A percentile compares a stretch with the other conserved stretches of the same genome.
Conservation (phyloP, 2,113 vertebrate species). For the Perccottus glenii region DNA sequence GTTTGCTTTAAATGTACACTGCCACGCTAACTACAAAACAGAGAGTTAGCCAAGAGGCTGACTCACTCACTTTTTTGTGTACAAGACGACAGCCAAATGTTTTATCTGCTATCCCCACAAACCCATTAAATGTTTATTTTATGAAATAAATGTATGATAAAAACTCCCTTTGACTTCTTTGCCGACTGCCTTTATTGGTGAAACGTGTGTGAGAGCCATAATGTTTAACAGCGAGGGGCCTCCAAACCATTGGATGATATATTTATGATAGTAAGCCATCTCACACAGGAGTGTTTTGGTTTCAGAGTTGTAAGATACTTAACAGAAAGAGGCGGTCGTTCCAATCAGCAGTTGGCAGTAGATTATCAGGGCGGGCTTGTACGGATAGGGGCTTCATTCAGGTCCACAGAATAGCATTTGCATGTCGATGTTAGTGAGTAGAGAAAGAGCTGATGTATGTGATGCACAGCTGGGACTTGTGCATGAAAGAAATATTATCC, state of each 20-base stretch:
- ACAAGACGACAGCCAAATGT: too few relatives aligned
- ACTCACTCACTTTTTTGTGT: too few relatives aligned
- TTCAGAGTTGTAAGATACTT: conserved; percentile 34
- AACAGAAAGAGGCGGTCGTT: conserved; percentile 49
- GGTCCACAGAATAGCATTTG: conserved; percentile 61
- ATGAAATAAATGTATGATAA: too few relatives aligned
- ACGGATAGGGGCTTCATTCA: conserved; percentile 71
- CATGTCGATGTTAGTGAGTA: conserved; percentile 56
- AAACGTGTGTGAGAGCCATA: too few relatives aligned
- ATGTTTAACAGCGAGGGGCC: too few relatives aligned
- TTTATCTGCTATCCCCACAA: too few relatives aligned
- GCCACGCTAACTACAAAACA: too few relatives aligned
- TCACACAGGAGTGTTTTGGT: conserved; percentile 52
- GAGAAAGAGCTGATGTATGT: conserved; percentile 68
- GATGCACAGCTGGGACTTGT: conserved; percentile 75
- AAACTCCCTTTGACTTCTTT: background rate
- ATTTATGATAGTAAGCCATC: conserved; percentile 12
- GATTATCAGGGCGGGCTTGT: conserved; percentile 50
- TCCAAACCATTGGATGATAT: too few relatives aligned
- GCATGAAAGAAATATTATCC: conserved; percentile 80
- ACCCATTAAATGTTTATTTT: too few relatives aligned
- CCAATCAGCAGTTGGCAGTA: conserved; percentile 74
- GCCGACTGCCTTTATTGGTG: too few relatives aligned
- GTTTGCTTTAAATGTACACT: too few relatives aligned
- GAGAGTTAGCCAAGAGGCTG: too few relatives aligned